Evolutionary conservation across 2,888 invertebrate genomes (phyloP), one percentile per base, ranked within the genome.

Genomic region (Drosophila planitibia): DNA sequence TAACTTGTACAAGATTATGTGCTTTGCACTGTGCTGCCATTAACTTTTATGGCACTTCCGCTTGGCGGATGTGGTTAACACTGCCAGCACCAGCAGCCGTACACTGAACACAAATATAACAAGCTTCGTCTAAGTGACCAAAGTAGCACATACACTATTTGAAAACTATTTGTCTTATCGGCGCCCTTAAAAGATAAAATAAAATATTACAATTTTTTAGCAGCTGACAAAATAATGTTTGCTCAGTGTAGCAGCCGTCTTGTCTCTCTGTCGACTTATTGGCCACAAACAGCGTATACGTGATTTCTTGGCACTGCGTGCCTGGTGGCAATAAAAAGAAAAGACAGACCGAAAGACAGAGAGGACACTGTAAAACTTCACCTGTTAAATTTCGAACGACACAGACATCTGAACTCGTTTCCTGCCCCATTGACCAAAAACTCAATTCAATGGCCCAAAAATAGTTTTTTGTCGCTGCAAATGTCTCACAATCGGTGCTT

Each of bases 1-100:
- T 88, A 57, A 28, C 57, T 28, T 30, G 57, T 57, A 90, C 90
- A 89, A 86, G 85, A 90, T 86, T 86, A 90, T 86, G 82, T 90
- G 89, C 84, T 85, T 86, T 85, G 82, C 85, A 71, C 70, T 86
- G 80, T 61, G 89, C 78, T 72, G 77, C 88, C 83, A 91, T 91
- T 91, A 85, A 91, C 77, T 91, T 90, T 90, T 89, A 91, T 91
- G 80, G 88, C 89, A 90, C 91, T 88, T 89, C 88, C 91, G 85
- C 82, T 83, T 74, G 74, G 64, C 90, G 91, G 90, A 87, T 87
- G 91, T 87, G 76, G 85, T 67, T 68, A 76, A 72, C 60, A 55
- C 19, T 30, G 37, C 41, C 51, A 47, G 51, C 61, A 30, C 22
- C 35, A 54, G 58, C 54, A 71, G 54, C 52, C 41, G 32, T 44